A percentile compares a stretch with the other conserved stretches of the same genome.
Conservation (phyloP, 2,113 vertebrate species). For the Microcebus tavaratra region DNA sequence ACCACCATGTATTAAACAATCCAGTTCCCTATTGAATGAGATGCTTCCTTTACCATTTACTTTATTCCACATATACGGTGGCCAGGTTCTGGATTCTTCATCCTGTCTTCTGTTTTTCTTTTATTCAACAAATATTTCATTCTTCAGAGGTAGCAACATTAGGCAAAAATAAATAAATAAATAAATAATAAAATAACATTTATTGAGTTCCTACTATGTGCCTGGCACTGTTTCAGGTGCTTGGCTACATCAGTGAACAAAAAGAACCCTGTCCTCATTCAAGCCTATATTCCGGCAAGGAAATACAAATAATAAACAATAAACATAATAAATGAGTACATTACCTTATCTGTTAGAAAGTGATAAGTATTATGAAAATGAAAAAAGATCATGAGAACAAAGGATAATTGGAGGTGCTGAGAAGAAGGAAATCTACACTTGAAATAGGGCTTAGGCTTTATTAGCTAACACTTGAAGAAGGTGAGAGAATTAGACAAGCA, state of each 20-base stretch:
- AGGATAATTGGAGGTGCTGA: not conserved
- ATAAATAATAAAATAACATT: not conserved
- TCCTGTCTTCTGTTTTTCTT: not conserved
- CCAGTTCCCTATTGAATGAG: not conserved
- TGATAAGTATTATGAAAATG: not conserved
- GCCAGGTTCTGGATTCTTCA: not conserved
- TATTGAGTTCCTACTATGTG: not conserved
- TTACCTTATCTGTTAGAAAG: not conserved
- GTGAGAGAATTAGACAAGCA: not conserved
- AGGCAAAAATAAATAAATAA: no score
- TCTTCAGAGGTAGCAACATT: no score
- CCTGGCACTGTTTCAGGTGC: not conserved
- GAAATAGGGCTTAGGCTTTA: not conserved
- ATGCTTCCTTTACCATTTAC: not conserved
- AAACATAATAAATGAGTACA: not conserved
- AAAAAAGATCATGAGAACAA: not conserved
- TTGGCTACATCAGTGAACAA: not conserved
- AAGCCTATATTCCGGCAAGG: not conserved
- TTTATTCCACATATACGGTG: not conserved
- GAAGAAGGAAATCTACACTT: not conserved
- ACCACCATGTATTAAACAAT: not conserved
- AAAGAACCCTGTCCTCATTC: not conserved
- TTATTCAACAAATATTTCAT: not conserved
- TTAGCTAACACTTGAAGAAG: not conserved
- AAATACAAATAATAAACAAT: not conserved